Base-by-base conservation (phyloP, 2,113 vertebrate species). In the Clarias magur region DNA sequence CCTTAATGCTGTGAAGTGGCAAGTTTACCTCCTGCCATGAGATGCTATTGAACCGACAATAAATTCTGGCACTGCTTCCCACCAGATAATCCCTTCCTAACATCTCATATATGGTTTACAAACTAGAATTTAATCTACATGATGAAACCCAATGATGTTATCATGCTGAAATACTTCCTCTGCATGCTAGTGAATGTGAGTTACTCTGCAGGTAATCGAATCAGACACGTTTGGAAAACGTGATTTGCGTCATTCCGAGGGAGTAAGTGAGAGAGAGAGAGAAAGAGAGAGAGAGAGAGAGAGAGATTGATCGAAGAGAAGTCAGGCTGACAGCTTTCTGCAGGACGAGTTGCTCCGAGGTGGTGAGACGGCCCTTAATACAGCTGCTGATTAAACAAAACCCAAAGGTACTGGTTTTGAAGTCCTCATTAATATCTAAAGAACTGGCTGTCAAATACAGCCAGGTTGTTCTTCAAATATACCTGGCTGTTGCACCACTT, bases 351-450 rank as follows among this genome's bases (percentile, higher is more conserved):
- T 65, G 60, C 48, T 56, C n/a, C 60, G 13, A 54, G 84, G 75
- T 11, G 27, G 60, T 23, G 76, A 67, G 85, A 68, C 23, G 48
- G 63, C 76, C 63, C 63, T 54, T 56, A 57, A 80, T 86, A 80
- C 65, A 19, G 13, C 73, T 10, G 6, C 73, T 67, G 62, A 79
- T 86, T 86, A 86, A 86, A 80, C 75, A 86, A 80, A 86, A 86
- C 85, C 75, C 85, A 86, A 54, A 80, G 85, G 85, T 80, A 59
- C 63, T 80, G 63, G 68, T 82, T 86, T 63, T 73, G 57, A 82
- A 87, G 86, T 73, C 38, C 80, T 87, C 67, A 87, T 87, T 82
- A 87, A 87, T 87, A 87, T 73, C 79, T 82, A 82, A 87, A 87
- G 56, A 82, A 27, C 38, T 42, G 65, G 76, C 76, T 80, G 85